Evolutionary conservation across 2,113 vertebrate species (phyloP).

Genomic region (Notiomystis cincta): DNA sequence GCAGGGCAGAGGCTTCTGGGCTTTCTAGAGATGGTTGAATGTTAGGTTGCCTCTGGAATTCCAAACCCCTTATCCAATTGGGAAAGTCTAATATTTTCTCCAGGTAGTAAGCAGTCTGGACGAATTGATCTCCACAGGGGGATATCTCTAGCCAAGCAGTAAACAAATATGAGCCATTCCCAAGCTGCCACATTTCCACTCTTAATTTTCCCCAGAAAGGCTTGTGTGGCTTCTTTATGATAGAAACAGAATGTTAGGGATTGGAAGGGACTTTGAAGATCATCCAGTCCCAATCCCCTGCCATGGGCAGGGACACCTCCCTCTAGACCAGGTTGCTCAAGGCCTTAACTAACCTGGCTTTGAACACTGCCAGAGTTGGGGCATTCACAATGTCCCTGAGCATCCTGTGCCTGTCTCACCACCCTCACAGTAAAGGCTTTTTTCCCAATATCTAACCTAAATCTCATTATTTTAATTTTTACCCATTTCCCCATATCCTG

Average conservation of each 20-base stretch:
- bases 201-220: not conserved
- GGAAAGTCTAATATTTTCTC: not conserved
- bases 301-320: not conserved
- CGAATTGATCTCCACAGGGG: rapidly evolving
- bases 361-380: not conserved
- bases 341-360: not conserved
- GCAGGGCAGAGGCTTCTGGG: not conserved
- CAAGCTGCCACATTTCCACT: not conserved
- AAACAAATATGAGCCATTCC: not conserved
- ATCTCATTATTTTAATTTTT: not conserved
- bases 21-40: not conserved
- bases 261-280: not conserved
- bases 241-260: not conserved
- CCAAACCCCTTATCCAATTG: not conserved
- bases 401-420: not conserved
- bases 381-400: rapidly evolving
- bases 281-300: not conserved
- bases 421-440: not conserved
- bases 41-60: not conserved
- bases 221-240: not conserved
- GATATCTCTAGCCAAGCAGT: not conserved
- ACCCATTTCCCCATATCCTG: not conserved
- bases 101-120: not conserved
- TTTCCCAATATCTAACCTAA: not conserved
- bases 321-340: not conserved